Base-by-base conservation (phyloP, 2,888 invertebrate species). In the Lepidochitona cinerea region DNA sequence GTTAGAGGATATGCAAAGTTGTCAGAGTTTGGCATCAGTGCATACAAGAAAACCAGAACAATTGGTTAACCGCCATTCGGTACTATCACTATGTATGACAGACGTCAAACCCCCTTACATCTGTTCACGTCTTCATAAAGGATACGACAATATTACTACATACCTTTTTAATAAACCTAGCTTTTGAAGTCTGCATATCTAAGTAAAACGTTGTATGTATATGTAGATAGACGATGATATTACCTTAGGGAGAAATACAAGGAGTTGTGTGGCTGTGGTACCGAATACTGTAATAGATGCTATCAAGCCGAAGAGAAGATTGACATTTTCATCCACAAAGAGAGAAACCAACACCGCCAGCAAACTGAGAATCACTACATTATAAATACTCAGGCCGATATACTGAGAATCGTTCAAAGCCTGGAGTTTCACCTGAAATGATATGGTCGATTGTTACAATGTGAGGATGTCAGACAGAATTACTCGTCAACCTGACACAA, bases 181-280 rank as follows among this genome's bases (percentile, higher is more conserved):
- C n/a, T n/a, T n/a, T n/a, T 41, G 18, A 9, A 41, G 18, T 41
- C 9, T 41, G 41, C 18, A 41, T 41, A 12, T 41, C 9, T 18
- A 41, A 9, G 18, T 18, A 18, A 41, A 9, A 41, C 41, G 41
- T 18, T 12, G 9, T 12, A 41, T 18, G 18, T 18, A 41, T 9
- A 41, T 12, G 41, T 9, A 12, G 9, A 41, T 9, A 41, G 18
- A 12, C 18, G 41, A 12, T 9, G 18, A 41, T 9, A 41, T 41
- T 72, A 82, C 82, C 78, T 82, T 82, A 41, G 82, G 82, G 29
- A 78, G 41, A 32, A 82, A 80, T 6, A 82, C 70, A 9, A 79
- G 64, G n/a, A 77, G 49, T 70, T 76, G 75, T 29, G 80, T 82
- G 33, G 78, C 70, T 5, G 78, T 77, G 23, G 82, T 81, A 4